phyloP scores from a whole-genome alignment of 2,113 vertebrate genomes.

The human region GRCh38 chr12:104594001-104594500 shows the following conservation, averaged over 20 bases:
- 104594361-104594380: not conserved
- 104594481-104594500: not conserved
- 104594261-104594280: not conserved
- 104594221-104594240: not conserved
- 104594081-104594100: not conserved
- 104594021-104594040: not conserved
- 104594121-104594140: not conserved
- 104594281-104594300: not conserved
- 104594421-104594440: not conserved
- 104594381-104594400: not conserved
- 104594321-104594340: not conserved
- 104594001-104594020: not conserved
- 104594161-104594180: accelerated
- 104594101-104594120: accelerated
- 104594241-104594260: not conserved
- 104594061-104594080: not conserved
- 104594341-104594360: not conserved
- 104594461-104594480: accelerated
- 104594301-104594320: not conserved
- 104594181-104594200: not conserved
- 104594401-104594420: no score
- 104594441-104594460: not conserved
- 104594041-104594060: not conserved
- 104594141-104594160: accelerated
- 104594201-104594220: not conserved